Base-by-base conservation (phyloP, 2,113 vertebrate species). In the Edolisoma coerulescens region DNA sequence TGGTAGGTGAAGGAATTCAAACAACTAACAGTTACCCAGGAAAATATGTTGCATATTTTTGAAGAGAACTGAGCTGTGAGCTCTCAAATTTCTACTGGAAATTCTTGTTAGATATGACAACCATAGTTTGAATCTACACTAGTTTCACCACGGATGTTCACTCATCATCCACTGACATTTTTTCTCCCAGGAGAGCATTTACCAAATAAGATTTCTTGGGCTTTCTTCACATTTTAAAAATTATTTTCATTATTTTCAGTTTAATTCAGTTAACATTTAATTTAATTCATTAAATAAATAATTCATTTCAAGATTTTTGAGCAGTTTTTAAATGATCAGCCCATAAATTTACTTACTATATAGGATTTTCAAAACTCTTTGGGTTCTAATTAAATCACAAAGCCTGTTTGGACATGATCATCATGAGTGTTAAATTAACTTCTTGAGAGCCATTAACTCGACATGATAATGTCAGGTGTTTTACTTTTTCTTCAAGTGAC, bases 381-480 rank as follows among this genome's bases (percentile, higher is more conserved):
- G 7, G 2, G 6, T 84, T 94, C 47, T 82, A 91, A 96, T 92
- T 96, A 92, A 92, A 94, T 84, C 57, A 92, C 57, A 81, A 27
- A 88, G 7, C 13, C 33, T 91, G 44, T 95, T 92, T 90, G 92
- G 80, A 94, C 41, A 70, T 45, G 53, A 86, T 75, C 35, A 92
- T 87, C 70, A 76, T 23, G 57, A 94, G 18, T 77, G 24, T 96
- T 94, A 96, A 93, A 95, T 92, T 90, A 83, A 96, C 57, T 94
- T 95, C 53, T 87, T 80, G 49, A 84, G 42, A 91, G 45, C 47
- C 80, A 87, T 94, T 95, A 96, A 59, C 9, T 35, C 89, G 63
- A 95, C 90, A 84, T 79, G 24, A 95, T 85, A 90, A 87, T 57
- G 42, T 52, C 83, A 82, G 52, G 11, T 18, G 30, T 79, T 92